Evolutionary conservation across 2,888 invertebrate genomes (phyloP).

Genomic region (Parnassius apollo): DNA sequence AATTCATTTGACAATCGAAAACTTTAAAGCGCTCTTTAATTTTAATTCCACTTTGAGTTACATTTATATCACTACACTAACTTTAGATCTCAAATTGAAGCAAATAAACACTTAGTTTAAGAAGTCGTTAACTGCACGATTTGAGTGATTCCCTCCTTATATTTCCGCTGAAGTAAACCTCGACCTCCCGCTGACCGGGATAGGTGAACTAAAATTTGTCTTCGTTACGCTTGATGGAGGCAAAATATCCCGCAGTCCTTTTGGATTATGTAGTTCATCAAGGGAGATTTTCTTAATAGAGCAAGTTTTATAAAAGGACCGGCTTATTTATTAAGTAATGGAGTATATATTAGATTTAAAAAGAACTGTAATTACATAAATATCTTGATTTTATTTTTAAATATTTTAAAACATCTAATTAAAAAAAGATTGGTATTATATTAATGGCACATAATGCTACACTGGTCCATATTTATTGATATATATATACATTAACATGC

Average conservation of each 20-base stretch:
- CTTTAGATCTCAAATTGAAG: background rate
- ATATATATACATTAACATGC: no score
- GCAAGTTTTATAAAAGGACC: conserved; percentile 22
- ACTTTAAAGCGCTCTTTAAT: no score
- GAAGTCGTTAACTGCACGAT: conserved; percentile 19
- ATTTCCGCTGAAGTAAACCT: conserved; percentile 37
- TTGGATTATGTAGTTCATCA: conserved; percentile 45
- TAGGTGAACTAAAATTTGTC: conserved; percentile 65
- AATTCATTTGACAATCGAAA: no score
- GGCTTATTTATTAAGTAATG: background rate
- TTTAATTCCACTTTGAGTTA: no score
- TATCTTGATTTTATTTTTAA: background rate
- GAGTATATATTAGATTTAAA: background rate
- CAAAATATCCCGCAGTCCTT: conserved; percentile 47
- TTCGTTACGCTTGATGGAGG: conserved; percentile 56
- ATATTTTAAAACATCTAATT: background rate
- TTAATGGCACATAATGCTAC: no score
- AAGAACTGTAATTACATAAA: background rate
- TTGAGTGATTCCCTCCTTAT: conserved; percentile 30
- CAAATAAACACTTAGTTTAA: background rate
- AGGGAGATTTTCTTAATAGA: conserved; percentile 36
- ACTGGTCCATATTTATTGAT: no score
- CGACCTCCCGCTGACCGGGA: conserved; percentile 34
- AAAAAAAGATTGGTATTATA: background rate
- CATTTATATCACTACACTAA: no score